phyloP scores from a whole-genome alignment of 2,113 vertebrate species.

The Elephantulus edwardii region DNA sequence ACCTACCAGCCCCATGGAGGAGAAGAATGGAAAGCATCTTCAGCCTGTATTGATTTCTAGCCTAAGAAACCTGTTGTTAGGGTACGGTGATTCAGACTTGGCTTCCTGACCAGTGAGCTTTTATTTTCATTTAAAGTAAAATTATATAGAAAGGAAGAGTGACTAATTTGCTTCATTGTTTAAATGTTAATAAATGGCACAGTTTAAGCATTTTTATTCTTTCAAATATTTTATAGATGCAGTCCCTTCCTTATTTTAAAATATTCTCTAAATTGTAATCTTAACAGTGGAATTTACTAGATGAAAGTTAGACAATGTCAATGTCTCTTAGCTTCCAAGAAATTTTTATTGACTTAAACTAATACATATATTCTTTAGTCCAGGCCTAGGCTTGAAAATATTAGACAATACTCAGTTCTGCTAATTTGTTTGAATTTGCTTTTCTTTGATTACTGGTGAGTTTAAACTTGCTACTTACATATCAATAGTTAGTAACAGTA shows the following conservation, averaged over 20 bases:
- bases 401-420: neutral
- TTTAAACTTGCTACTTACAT: neutral
- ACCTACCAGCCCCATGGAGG: no score
- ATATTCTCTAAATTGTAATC: constrained; percentile 12
- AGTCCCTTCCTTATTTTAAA: neutral
- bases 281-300: neutral
- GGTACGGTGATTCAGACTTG: no score
- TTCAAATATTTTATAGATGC: neutral
- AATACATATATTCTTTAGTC: neutral
- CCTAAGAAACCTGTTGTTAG: no score
- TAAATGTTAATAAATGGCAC: neutral
- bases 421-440: constrained; percentile 23
- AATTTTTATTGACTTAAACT: neutral
- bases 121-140: neutral
- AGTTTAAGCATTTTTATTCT: constrained; percentile 11
- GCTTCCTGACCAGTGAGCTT: no score
- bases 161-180: neutral
- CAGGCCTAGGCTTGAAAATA: neutral
- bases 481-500: neutral
- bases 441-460: constrained; percentile 12
- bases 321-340: constrained; percentile 1
- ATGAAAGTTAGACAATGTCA: neutral
- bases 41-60: no score
- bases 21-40: no score
- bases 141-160: neutral